Conservation (phyloP, 2,113 vertebrate genomes). For the Tamias sibiricus region DNA sequence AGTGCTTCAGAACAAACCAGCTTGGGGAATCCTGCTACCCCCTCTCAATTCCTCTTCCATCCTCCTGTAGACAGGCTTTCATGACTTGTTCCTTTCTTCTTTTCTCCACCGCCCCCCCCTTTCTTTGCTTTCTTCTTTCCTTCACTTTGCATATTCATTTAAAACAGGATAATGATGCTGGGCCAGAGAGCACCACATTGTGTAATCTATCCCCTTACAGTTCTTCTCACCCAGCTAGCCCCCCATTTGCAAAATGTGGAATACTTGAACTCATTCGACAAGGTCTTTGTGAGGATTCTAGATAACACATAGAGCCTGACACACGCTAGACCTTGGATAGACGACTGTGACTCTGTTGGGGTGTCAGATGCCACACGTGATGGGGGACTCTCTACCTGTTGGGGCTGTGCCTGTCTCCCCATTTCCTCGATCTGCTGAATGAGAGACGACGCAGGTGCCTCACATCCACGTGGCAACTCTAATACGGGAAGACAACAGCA, state of each 20-base stretch:
- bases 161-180: background rate
- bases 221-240: background rate
- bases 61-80: background rate
- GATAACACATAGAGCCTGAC: background rate
- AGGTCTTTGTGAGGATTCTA: background rate
- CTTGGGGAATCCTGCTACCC: background rate
- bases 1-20: background rate
- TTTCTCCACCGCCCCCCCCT: too few species aligned
- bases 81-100: too few species aligned
- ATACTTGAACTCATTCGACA: background rate
- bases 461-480: background rate
- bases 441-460: background rate
- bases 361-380: accelerated
- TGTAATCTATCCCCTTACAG: background rate
- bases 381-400: accelerated
- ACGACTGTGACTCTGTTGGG: background rate
- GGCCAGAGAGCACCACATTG: background rate
- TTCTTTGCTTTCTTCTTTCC: too few species aligned
- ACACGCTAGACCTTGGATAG: too few species aligned
- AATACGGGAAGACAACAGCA: background rate
- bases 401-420: background rate
- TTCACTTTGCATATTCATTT: background rate
- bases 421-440: background rate
- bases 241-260: background rate
- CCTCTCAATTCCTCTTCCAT: background rate